Percentiles rank a stretch among this genome's conserved stretches.
Conservation (phyloP, 2,113 vertebrate genomes). For the Falco punctatus region DNA sequence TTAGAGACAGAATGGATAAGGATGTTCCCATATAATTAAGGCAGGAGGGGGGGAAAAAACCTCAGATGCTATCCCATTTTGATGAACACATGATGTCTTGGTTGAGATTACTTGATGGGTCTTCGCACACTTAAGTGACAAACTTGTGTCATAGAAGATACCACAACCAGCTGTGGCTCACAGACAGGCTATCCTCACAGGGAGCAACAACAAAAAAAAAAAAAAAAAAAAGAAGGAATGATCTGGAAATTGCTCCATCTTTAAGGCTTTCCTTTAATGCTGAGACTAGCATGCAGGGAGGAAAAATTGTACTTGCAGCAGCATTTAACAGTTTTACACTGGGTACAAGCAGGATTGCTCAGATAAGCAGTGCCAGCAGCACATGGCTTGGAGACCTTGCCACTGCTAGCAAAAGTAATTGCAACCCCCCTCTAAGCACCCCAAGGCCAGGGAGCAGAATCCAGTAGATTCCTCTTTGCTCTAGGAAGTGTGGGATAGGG, state of each 20-base stretch:
- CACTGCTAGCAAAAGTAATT: accelerated
- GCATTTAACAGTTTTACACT: too few species aligned
- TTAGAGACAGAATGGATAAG: not conserved
- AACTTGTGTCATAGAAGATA: accelerated
- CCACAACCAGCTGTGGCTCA: not conserved
- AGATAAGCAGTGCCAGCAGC: not conserved
- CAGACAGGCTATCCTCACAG: accelerated
- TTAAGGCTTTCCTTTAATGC: accelerated
- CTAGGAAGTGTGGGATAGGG: accelerated
- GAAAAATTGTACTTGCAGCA: accelerated
- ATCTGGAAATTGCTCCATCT: not conserved
- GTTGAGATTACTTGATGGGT: not conserved
- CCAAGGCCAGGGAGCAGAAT: not conserved
- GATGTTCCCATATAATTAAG: not conserved
- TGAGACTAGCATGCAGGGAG: accelerated
- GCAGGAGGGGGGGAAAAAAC: not conserved
- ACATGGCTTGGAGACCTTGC: not conserved
- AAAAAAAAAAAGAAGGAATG: not conserved
- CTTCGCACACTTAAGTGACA: not conserved
- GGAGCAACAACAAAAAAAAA: too few species aligned
- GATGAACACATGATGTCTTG: accelerated
- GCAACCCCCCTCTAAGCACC: not conserved
- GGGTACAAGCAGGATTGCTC: not conserved
- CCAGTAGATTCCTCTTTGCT: not conserved
- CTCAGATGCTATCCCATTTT: not conserved